phyloP scores from a whole-genome alignment of 2,888 invertebrate species.

The Parasteatoda lunata region DNA sequence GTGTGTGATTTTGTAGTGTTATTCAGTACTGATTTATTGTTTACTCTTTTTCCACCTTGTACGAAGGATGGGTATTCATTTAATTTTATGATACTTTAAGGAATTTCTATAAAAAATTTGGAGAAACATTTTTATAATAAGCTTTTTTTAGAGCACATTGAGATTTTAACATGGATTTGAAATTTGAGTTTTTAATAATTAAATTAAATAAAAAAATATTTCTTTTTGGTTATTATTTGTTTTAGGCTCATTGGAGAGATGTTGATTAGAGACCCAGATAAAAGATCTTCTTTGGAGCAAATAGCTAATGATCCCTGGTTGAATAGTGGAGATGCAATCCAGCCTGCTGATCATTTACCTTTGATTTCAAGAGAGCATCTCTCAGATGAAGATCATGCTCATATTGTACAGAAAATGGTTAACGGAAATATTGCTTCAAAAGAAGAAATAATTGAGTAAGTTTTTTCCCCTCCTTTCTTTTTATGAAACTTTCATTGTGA shows the following conservation, averaged over 20 bases:
- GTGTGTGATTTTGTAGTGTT: no score
- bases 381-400: conserved; percentile 90
- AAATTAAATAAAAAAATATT: background rate
- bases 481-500: no score
- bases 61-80: no score
- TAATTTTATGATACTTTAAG: no score
- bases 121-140: no score
- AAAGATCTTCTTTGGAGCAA: conserved; percentile 89
- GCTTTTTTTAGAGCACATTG: no score
- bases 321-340: conserved; percentile 72
- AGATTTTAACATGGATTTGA: no score
- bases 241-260: conserved; percentile 89
- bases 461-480: background rate
- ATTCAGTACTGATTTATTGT: no score
- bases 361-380: conserved; percentile 92
- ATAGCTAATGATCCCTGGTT: conserved; percentile 91
- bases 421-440: conserved; percentile 95
- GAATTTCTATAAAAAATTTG: no score
- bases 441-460: conserved; percentile 92
- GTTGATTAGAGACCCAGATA: conserved; percentile 94
- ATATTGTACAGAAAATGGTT: conserved; percentile 96
- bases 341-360: conserved; percentile 81
- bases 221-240: background rate
- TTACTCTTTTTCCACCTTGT: no score
- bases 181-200: background rate